Base-by-base conservation (phyloP, 2,888 invertebrate species). In the Pseudoips prasinana region DNA sequence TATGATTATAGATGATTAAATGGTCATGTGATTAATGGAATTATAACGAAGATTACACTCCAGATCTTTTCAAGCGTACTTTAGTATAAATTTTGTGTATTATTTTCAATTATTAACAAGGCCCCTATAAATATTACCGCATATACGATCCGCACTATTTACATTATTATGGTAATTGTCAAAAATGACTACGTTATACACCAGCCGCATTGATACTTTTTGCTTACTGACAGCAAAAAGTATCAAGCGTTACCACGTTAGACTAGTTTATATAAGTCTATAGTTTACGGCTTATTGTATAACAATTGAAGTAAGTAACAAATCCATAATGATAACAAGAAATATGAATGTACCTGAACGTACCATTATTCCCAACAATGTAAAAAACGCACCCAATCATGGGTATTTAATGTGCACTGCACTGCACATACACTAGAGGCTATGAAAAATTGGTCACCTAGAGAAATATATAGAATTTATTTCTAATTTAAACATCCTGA, bases 141-240 rank as follows among this genome's bases (percentile, higher is more conserved):
- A 48, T 40, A 47, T 43, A 45, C n/a, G 46, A 46, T 45, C 45
- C 46, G 43, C 44, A 53, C 44, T 59, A 59, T 65, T 59, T 59
- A 65, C 64, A 65, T 38, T 51, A 49, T 48, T 47, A 46, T 59
- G 46, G 43, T 58, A 52, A 50, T 30, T 48, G 35, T 53, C 34
- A 49, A 37, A 40, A 50, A 46, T 55, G 55, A 53, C 52, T 50
- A 31, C 38, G 35, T 30, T 50, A 54, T 46, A 33, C 52, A 38
- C 40, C 11, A 38, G 46, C 46, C 55, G 40, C 32, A 25, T 29
- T 26, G 33, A 14, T 45, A 45, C 45, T 45, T 45, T 33, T 29
- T 30, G 33, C 32, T 31, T 32, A 33, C 24, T 34, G 17, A 20
- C n/a, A 20, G n/a, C n/a, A 22, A 38, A 32, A 48, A 44, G 39